A percentile compares a stretch with the other conserved stretches of the same genome.
Conservation (phyloP, 2,888 invertebrate genomes). For the Pristionchus entomophagus region DNA sequence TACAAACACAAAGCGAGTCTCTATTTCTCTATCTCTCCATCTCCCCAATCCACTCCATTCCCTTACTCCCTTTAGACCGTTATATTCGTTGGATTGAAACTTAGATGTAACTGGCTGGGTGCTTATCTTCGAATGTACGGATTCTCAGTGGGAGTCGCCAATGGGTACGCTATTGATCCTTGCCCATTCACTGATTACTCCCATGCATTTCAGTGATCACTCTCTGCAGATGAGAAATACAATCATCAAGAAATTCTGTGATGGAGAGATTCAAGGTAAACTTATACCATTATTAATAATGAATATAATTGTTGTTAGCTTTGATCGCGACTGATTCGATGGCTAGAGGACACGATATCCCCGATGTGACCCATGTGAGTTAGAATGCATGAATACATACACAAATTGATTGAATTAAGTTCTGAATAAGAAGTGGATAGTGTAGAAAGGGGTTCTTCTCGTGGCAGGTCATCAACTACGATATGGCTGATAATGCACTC, state of each 20-base stretch:
- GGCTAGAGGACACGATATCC: constrained; percentile 46
- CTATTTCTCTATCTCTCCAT: background rate
- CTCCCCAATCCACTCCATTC: background rate
- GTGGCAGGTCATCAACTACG: constrained; percentile 48
- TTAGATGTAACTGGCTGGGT: background rate
- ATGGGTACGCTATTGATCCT: background rate
- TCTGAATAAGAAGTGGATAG: too few species aligned
- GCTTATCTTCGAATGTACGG: constrained; percentile 17
- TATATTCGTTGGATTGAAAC: background rate
- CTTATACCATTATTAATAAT: background rate
- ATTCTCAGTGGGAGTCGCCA: constrained; percentile 39
- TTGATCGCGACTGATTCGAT: constrained; percentile 46
- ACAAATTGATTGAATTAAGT: too few species aligned
- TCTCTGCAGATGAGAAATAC: constrained; percentile 18
- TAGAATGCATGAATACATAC: background rate
- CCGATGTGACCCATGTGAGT: constrained; percentile 43
- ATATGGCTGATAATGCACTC: background rate
- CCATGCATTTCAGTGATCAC: background rate
- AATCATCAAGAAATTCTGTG: background rate
- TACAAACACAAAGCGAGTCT: background rate
- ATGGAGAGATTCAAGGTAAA: background rate
- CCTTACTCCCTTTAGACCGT: background rate
- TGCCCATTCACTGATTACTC: background rate
- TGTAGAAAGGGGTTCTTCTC: too few species aligned
- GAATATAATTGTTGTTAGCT: background rate